Percentiles rank a stretch among this genome's conserved stretches.
Evolutionary conservation across 2,113 vertebrate species (phyloP).

Genomic region (Petroica traversi): DNA sequence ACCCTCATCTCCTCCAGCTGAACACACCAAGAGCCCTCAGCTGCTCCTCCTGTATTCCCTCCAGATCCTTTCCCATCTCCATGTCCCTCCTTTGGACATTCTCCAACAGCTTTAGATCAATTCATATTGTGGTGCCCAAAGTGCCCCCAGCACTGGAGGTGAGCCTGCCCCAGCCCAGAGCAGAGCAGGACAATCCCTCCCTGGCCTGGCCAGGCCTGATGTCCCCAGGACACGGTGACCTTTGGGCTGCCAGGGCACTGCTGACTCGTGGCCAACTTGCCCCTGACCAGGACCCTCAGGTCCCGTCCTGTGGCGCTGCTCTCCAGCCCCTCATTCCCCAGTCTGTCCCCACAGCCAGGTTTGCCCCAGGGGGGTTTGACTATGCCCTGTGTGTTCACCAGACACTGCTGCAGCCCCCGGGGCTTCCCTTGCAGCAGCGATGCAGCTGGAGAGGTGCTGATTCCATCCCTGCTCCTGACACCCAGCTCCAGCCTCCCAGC

Average conservation of each 20-base stretch:
- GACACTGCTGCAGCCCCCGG: accelerated
- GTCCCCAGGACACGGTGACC: background rate
- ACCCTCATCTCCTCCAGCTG: background rate
- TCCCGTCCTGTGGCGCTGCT: background rate
- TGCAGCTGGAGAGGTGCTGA: accelerated
- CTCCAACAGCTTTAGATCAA: background rate
- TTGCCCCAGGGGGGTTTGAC: background rate
- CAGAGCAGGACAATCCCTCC: background rate
- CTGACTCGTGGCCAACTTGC: accelerated
- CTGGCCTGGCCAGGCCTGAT: background rate
- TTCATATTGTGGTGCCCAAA: background rate
- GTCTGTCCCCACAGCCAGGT: too few relatives aligned
- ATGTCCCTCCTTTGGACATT: background rate
- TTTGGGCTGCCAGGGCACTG: background rate
- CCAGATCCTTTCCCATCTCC: background rate
- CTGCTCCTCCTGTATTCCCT: background rate
- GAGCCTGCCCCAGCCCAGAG: background rate
- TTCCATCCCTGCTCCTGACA: background rate
- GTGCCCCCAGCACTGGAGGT: background rate
- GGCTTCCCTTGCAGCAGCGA: accelerated
- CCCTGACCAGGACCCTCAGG: background rate
- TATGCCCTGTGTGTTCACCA: too few relatives aligned
- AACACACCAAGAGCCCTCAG: background rate
- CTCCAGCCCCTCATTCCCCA: background rate
- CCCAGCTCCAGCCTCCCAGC: background rate